These are phyloP conservation scores for Trissonchulus latispiculum DNA, from an alignment of 2,888 invertebrate species.

Conservation along the genomic window DNA sequence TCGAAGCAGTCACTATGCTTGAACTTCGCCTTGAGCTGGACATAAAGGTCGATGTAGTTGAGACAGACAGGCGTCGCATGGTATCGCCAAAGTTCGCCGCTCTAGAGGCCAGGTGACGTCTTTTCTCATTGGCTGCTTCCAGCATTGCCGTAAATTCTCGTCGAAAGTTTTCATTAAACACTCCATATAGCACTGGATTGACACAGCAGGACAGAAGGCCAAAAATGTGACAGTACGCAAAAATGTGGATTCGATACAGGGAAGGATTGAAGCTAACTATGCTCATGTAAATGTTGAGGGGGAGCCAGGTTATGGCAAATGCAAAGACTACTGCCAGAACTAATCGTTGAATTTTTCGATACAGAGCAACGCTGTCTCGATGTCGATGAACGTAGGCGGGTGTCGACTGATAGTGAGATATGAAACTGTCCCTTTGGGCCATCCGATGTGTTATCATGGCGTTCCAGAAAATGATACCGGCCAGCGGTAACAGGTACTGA, in stretches of 20 bases:
- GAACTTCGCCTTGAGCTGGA: too few species aligned
- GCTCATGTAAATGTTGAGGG: slow-evolving; percentile 63
- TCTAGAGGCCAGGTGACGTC: too few species aligned
- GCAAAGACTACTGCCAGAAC: slow-evolving; percentile 73
- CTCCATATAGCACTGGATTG: slow-evolving; percentile 77
- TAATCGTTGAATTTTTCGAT: slow-evolving; percentile 73
- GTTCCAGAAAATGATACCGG: slow-evolving; percentile 14
- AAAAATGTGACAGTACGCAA: slow-evolving; percentile 55
- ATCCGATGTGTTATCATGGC: slow-evolving; percentile 8
- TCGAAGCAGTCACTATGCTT: too few species aligned
- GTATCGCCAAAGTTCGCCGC: too few species aligned
- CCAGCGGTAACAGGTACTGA: slow-evolving; percentile 18
- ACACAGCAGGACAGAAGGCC: slow-evolving; percentile 81
- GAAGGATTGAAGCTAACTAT: neutral
- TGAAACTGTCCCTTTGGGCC: neutral
- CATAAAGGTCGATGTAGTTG: too few species aligned
- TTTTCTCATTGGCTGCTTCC: too few species aligned
- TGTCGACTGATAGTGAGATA: too few species aligned
- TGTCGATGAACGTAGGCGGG: neutral
- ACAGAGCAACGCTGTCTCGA: neutral
- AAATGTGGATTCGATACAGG: neutral
- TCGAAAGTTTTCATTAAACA: slow-evolving; percentile 77
- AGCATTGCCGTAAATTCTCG: slow-evolving; percentile 5
- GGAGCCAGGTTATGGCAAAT: slow-evolving; percentile 81
- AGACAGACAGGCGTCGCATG: too few species aligned